Percentiles rank a stretch among this genome's conserved stretches.
Evolutionary conservation across 2,888 invertebrate species (phyloP).

Genomic region (Candidula unifasciata): DNA sequence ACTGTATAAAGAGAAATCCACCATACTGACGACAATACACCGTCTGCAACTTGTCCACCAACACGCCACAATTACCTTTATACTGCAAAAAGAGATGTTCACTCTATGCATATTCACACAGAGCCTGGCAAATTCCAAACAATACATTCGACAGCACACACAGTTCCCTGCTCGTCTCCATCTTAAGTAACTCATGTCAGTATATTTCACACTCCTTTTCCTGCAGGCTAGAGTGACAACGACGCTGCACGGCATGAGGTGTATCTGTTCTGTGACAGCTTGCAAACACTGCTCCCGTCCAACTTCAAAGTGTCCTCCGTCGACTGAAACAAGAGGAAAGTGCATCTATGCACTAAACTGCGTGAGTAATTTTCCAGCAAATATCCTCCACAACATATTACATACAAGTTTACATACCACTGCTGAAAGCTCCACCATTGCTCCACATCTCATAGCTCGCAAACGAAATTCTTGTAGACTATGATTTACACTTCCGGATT

Average conservation of each 20-base stretch:
- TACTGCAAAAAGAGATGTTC: neutral
- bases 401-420: neutral
- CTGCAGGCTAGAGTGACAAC: neutral
- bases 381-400: neutral
- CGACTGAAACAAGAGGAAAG: conserved; percentile 16
- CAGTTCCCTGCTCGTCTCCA: too few relatives aligned
- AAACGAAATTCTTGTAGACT: too few relatives aligned
- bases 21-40: too few relatives aligned
- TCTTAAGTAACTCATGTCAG: neutral
- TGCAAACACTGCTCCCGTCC: neutral
- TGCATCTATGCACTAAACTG: conserved; percentile 17
- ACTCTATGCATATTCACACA: neutral
- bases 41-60: too few relatives aligned
- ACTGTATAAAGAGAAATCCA: too few relatives aligned
- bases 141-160: neutral
- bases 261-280: neutral
- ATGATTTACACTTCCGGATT: too few relatives aligned
- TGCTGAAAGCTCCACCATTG: neutral
- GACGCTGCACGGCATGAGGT: too few relatives aligned
- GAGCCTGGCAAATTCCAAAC: too few relatives aligned
- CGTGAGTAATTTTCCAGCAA: neutral
- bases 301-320: neutral
- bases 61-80: too few relatives aligned
- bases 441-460: too few relatives aligned
- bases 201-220: neutral